Base-by-base conservation (phyloP, 1,140 invertebrate genomes). In the Calephelis nemesis region DNA sequence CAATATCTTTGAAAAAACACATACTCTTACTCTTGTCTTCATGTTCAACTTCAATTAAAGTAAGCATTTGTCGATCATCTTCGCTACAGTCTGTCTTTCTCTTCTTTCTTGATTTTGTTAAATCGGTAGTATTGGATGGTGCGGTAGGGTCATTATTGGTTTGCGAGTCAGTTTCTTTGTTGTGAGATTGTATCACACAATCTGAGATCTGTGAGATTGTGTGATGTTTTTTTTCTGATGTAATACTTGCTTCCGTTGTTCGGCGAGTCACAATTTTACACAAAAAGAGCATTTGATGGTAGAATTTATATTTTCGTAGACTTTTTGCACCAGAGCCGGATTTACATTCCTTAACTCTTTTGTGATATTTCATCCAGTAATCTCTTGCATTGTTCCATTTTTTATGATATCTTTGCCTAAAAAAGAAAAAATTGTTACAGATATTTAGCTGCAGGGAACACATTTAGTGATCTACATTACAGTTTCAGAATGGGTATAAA, bases 1-100 rank as follows among this genome's bases (percentile, higher is more conserved):
- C 74, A 74, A 78, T 75, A 74, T 74, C 68, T 74, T 78, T 74
- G 71, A 78, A 78, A 75, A 78, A 78, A 74, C 71, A 78, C 72
- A 78, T 78, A 74, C 69, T 75, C 63, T 78, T 78, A 74, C 69
- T 75, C 63, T 78, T 72, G 71, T 75, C 73, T 75, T 76, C 75
- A 72, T 74, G 68, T 74, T 74, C 68, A 74, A 76, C 72, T 74
- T 74, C 72, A 72, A 74, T 74, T 74, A 74, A 76, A 72, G 70
- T 74, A 72, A 72, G 71, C 67, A 74, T 74, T 72, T 72, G 70
- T 76, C 70, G 72, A 72, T 76, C 69, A 74, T 72, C 70, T 69
- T 74, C 73, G 65, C 68, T 74, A 70, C 67, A 62, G 60, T 74
- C 70, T 70, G 64, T 69, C 70, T 74, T 72, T 72, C 68, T 74